A percentile compares a stretch with the other conserved stretches of the same genome.
phyloP scores from a whole-genome alignment of 2,113 vertebrate genomes.

The Malurus elegans region DNA sequence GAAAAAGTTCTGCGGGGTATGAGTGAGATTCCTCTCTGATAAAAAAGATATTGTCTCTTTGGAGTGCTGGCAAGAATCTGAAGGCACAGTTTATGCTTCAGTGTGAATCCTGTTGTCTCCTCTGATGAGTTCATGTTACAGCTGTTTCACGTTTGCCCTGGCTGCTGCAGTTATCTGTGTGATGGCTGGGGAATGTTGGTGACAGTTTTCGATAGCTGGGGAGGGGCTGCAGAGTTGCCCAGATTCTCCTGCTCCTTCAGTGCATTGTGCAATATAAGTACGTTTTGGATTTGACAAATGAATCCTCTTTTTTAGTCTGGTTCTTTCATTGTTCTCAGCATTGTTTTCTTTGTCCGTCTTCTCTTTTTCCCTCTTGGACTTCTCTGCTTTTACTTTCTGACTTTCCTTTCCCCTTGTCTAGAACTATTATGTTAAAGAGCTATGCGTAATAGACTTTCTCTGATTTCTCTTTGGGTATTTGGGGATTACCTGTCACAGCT shows the following conservation, averaged over 20 bases:
- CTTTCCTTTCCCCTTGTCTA: constrained; percentile 19
- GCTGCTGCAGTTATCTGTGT: not conserved
- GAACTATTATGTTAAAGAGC: constrained; percentile 5
- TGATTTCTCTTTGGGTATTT: not conserved
- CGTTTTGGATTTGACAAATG: not conserved
- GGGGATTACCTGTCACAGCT: not conserved
- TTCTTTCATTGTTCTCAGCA: not conserved
- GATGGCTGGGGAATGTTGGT: not conserved
- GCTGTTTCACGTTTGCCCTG: not conserved
- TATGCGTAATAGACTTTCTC: not conserved
- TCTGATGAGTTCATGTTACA: not conserved
- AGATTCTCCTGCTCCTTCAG: not conserved
- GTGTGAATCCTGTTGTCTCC: not conserved
- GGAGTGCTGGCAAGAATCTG: not conserved
- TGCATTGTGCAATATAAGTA: not conserved
- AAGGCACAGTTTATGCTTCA: not conserved
- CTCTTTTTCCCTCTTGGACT: not conserved
- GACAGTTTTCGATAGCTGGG: not conserved
- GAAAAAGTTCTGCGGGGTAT: not conserved
- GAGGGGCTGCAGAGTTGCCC: not conserved
- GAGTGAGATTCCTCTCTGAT: not conserved
- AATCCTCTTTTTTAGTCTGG: not conserved
- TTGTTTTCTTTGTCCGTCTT: not conserved
- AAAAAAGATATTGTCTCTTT: not conserved
- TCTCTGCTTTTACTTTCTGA: not conserved